phyloP scores from a whole-genome alignment of 2,797 vertebrate genomes.

The Xenopus petersii region DNA sequence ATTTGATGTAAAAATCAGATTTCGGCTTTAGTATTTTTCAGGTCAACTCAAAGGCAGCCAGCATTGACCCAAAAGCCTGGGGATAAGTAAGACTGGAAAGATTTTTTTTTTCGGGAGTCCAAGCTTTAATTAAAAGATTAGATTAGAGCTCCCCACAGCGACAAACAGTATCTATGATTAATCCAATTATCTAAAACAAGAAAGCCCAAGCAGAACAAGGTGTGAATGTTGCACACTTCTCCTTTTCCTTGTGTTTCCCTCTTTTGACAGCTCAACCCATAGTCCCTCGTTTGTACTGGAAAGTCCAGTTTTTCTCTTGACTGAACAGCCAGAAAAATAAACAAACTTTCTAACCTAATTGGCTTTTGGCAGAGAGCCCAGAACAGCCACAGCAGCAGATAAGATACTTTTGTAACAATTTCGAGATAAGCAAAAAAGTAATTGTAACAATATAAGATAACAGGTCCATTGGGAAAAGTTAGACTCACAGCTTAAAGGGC shows the following conservation, averaged over 20 bases:
- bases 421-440: too few relatives aligned
- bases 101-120: background rate
- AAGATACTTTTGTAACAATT: too few relatives aligned
- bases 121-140: slow-evolving; percentile 48
- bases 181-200: slow-evolving; percentile 44
- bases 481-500: too few relatives aligned
- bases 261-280: too few relatives aligned
- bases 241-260: background rate
- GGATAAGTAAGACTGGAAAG: slow-evolving; percentile 39
- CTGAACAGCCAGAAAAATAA: too few relatives aligned
- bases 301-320: too few relatives aligned
- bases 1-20: slow-evolving; percentile 31
- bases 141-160: slow-evolving; percentile 35
- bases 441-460: too few relatives aligned
- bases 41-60: slow-evolving; percentile 32
- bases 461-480: too few relatives aligned
- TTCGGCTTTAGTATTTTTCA: slow-evolving; percentile 2
- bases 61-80: slow-evolving; percentile 35
- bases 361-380: too few relatives aligned
- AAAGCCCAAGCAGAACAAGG: slow-evolving; percentile 16
- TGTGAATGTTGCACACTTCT: background rate
- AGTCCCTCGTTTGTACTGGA: too few relatives aligned
- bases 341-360: too few relatives aligned
- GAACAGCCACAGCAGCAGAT: too few relatives aligned
- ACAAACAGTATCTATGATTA: slow-evolving; percentile 40